phyloP scores from a whole-genome alignment of 2,797 vertebrate species.

The Cyclopterus lumpus region DNA sequence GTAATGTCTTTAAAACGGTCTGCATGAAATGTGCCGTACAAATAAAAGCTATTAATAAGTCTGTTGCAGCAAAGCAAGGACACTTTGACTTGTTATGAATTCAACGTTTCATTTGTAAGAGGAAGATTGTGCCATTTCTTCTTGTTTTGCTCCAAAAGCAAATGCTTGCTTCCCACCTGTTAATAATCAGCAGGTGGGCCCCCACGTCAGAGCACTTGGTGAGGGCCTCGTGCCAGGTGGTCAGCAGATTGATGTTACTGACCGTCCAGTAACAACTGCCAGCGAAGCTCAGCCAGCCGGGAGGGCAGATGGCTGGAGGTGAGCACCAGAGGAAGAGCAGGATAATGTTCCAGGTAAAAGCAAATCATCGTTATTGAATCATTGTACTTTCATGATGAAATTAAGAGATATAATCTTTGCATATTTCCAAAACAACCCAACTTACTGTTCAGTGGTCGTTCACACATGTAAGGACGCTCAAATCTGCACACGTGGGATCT shows the following conservation, averaged over 20 bases:
- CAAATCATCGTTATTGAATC: background rate
- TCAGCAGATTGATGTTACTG: constrained; percentile 80
- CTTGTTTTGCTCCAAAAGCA: background rate
- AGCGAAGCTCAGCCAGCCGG: constrained; percentile 82
- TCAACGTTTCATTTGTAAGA: background rate
- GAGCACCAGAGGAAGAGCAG: background rate
- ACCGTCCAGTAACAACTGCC: constrained; percentile 86
- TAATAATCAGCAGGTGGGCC: constrained; percentile 79
- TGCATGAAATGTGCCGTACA: too few relatives aligned
- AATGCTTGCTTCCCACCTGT: constrained; percentile 70
- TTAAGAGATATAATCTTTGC: background rate
- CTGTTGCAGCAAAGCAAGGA: background rate
- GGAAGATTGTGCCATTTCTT: background rate
- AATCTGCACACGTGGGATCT: constrained; percentile 77
- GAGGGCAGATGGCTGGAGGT: constrained; percentile 80
- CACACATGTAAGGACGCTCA: constrained; percentile 85
- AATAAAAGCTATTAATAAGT: background rate
- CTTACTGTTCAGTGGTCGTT: constrained; percentile 84
- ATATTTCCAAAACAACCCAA: background rate
- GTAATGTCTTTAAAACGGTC: background rate
- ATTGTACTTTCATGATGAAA: background rate
- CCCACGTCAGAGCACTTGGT: constrained; percentile 67
- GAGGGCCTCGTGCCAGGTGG: constrained; percentile 82
- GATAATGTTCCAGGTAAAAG: background rate
- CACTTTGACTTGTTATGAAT: background rate